Percentiles rank a stretch among this genome's conserved stretches.
Conservation (phyloP, 2,888 invertebrate genomes). For the Trachelus tabidus region DNA sequence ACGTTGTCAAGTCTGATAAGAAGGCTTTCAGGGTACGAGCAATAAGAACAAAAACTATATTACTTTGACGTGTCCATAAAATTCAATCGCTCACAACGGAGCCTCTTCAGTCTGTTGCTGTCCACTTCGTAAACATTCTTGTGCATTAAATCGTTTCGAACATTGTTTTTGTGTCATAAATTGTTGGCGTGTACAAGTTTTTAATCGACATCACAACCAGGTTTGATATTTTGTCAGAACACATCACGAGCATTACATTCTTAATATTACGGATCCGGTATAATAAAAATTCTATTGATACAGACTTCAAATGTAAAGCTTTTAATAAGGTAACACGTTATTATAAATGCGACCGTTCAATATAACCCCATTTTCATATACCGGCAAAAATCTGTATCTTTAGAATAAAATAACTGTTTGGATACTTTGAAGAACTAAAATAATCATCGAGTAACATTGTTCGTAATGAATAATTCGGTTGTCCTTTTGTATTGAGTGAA, state of each 20-base stretch:
- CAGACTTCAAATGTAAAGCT: neutral
- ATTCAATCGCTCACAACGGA: neutral
- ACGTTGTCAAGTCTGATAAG: conserved; percentile 11
- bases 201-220: neutral
- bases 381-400: neutral
- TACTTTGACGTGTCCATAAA: neutral
- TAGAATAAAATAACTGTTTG: neutral
- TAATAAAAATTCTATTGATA: neutral
- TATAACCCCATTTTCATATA: neutral
- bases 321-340: neutral
- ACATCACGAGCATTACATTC: neutral
- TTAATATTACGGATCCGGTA: neutral
- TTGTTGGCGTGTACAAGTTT: neutral
- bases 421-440: neutral
- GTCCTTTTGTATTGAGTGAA: too few species aligned
- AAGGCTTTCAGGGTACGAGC: conserved; percentile 1
- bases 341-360: neutral
- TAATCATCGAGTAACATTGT: neutral
- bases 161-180: neutral
- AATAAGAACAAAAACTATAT: neutral
- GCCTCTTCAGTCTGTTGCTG: neutral
- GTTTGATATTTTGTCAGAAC: neutral
- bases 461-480: too few species aligned
- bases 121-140: neutral
- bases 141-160: neutral